phyloP scores from a whole-genome alignment of 1,140 invertebrate species.

The Whitmania pigra region DNA sequence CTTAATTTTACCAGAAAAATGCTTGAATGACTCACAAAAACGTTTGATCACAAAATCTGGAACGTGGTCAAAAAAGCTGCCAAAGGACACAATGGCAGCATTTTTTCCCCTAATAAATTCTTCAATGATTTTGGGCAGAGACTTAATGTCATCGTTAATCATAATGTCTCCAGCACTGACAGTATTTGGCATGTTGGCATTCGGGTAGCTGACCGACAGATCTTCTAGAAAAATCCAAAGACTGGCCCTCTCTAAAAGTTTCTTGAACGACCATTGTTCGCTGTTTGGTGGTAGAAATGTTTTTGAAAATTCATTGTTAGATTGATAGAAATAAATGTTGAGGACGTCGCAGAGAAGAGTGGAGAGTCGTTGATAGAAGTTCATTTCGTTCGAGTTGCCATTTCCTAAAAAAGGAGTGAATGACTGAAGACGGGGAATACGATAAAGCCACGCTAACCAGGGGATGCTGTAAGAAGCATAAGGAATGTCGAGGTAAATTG shows the following conservation, averaged over 20 bases:
- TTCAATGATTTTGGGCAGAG: not conserved
- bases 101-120: not conserved
- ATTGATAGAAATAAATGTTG: too few species aligned
- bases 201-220: not conserved
- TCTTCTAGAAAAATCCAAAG: conserved; percentile 15
- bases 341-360: not conserved
- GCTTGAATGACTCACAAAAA: conserved; percentile 7
- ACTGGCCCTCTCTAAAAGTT: not conserved
- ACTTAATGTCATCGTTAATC: not conserved
- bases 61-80: conserved; percentile 12
- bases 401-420: not conserved
- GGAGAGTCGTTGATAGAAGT: not conserved
- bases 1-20: not conserved
- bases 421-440: not conserved
- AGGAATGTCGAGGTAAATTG: not conserved
- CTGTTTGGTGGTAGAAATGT: not conserved
- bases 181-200: conserved; percentile 7
- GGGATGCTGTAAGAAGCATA: not conserved
- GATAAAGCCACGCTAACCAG: not conserved
- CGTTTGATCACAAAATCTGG: conserved; percentile 10
- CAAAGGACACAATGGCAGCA: conserved; percentile 12
- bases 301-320: not conserved
- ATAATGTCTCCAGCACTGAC: conserved; percentile 7
- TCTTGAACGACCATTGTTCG: not conserved
- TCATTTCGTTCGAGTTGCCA: not conserved